These are phyloP conservation scores for Mormyrus iriodes DNA, from an alignment of 2,113 vertebrate species.

Conservation along the genomic window DNA sequence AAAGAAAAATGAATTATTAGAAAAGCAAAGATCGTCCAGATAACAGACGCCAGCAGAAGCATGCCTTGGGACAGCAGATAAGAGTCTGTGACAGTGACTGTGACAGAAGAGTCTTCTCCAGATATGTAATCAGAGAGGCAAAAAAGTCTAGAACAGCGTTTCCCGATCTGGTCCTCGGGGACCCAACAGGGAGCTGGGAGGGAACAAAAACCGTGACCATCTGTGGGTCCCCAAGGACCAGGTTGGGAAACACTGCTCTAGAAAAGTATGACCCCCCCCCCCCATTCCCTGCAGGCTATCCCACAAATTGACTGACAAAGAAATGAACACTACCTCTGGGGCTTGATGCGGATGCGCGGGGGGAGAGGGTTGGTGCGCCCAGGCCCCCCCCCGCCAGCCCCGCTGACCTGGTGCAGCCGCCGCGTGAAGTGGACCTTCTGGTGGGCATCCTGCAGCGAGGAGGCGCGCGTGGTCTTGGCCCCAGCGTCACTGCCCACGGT, in stretches of 20 bases:
- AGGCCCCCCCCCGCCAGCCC: constrained; percentile 42
- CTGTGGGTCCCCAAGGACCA: neutral
- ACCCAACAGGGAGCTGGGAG: neutral
- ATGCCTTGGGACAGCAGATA: neutral
- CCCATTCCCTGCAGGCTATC: neutral
- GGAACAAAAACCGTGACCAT: neutral
- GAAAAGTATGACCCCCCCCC: neutral
- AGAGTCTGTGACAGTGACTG: neutral
- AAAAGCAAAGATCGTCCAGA: neutral
- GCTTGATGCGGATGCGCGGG: constrained; percentile 89
- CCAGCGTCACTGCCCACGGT: neutral
- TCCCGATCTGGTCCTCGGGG: neutral
- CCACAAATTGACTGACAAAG: neutral
- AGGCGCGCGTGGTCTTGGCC: constrained; percentile 48
- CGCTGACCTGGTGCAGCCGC: constrained; percentile 81
- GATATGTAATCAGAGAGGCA: neutral
- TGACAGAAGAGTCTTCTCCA: neutral
- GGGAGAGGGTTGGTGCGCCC: constrained; percentile 67
- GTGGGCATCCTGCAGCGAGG: constrained; percentile 72
- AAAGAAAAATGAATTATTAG: too few relatives aligned
- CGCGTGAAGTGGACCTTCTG: constrained; percentile 92
- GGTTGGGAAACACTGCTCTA: neutral
- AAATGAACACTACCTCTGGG: constrained; percentile 82
- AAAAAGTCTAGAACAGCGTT: neutral
- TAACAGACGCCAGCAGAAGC: neutral